Percentiles rank a stretch among this genome's conserved stretches.
phyloP scores from a whole-genome alignment of 2,888 invertebrate species.

The Isoperla grammatica region DNA sequence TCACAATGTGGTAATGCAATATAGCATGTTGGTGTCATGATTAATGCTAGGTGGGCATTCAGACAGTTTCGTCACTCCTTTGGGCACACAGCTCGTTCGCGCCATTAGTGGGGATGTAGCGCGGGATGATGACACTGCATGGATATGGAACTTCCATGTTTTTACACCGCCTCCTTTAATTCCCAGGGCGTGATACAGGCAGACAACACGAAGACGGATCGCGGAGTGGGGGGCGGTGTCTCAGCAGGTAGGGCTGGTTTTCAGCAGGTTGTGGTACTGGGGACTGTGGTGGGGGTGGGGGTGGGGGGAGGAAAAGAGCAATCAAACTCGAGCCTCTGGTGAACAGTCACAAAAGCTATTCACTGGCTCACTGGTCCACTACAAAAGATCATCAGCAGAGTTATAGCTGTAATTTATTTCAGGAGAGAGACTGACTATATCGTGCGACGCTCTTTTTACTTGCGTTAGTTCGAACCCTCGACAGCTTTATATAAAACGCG shows the following conservation, averaged over 20 bases:
- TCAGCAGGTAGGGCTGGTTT: conserved; percentile 4
- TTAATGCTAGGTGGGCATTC: not conserved
- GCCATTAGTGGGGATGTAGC: not conserved
- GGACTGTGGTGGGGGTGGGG: too few relatives aligned
- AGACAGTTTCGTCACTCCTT: not conserved
- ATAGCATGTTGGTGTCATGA: too few relatives aligned
- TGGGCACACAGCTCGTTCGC: not conserved
- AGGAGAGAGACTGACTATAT: too few relatives aligned
- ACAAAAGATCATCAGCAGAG: too few relatives aligned
- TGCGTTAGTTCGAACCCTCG: too few relatives aligned
- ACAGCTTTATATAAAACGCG: too few relatives aligned
- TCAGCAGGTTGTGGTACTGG: too few relatives aligned
- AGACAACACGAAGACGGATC: not conserved
- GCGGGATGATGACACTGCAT: conserved; percentile 9
- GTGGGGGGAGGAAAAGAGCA: not conserved
- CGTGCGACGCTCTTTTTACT: too few relatives aligned
- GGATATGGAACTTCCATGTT: conserved; percentile 25
- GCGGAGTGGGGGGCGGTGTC: not conserved
- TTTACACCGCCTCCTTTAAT: conserved; percentile 19
- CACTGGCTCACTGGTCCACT: too few relatives aligned
- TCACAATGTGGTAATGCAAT: too few relatives aligned
- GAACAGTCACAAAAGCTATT: too few relatives aligned
- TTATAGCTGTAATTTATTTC: too few relatives aligned
- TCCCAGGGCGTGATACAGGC: conserved; percentile 20
- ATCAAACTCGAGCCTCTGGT: conserved; percentile 10